Evolutionary conservation across 1,140 invertebrate genomes (phyloP), one percentile per base, ranked within the genome.

Genomic region (Drosophila kanapiae): DNA sequence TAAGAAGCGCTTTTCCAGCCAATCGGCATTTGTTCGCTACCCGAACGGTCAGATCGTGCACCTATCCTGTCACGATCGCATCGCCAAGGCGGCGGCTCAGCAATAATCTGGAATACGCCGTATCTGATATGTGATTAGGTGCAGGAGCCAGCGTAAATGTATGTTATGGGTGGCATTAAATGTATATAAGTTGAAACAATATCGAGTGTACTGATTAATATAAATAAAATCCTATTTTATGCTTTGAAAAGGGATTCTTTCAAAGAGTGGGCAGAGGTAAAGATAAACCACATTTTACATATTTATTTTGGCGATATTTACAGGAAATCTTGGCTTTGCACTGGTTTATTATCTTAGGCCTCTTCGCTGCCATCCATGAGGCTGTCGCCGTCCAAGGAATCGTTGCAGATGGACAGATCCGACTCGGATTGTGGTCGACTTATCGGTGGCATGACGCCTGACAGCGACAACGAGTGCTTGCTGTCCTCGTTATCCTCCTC

Each of bases 1-100:
- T 91, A 97, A 97, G 87, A 99, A 99, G 91, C 94, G 97, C 67
- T 98, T 99, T 93, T 96, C 96, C 27, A 98, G 97, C 92, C 96
- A 97, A 93, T 98, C 97, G 94, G 97, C 98, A 33, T 98, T 99
- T 93, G 97, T 97, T 6, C 94, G 97, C 35, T 98, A 97, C 94
- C 97, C 98, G 3, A 97, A 97, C 93, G 98, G 97, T 4, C 96
- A 98, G 80, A 96, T 98, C 37, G 97, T 99, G 6, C 98, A 99
- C 94, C 98, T 97, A 92, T 97, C 96, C 1, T 99, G 98, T 91
- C 94, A 94, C 69, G 93, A 94, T 62, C 83, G 83, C 18, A 65
- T 67, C 31, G 74, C 53, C 1, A 31, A 70, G 27, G 58, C 54
- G 14, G 63, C 77, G 1, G 45, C 56, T 18, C 67, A 90, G 23